Evolutionary conservation across 2,888 invertebrate genomes (phyloP), one percentile per base, ranked within the genome.

Genomic region (Volucella inanis): DNA sequence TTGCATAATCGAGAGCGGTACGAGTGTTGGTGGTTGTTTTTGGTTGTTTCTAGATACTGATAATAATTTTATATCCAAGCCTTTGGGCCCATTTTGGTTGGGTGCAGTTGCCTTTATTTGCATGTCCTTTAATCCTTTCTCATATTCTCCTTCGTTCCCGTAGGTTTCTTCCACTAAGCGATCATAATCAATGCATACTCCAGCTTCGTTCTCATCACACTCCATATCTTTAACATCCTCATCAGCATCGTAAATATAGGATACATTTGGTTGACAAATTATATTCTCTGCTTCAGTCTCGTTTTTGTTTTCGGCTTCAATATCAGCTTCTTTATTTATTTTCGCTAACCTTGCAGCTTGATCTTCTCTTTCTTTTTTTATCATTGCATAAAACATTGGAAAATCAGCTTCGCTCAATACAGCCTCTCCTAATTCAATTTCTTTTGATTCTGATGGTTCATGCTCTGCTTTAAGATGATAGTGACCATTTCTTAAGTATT

Each of bases 221-320:
- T 78, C 55, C 8, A 45, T 15, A 11, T 62, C 62, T 11, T 68
- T 67, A 45, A 38, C 71, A 47, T 74, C 68, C 0, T 74, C 74
- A 15, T 52, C 15, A 31, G 38, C n/a, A 39, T 52, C 79, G 45
- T 79, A 82, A 9, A 87, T 72, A 14, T 67, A 85, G 0, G 87
- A 75, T 11, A 87, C 62, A 18, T 54, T 87, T 8, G 87, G 87
- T 55, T 84, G 83, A 15, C 86, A 87, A 31, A 87, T 75, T 2
- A 87, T 84, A 10, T 72, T 71, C 9, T 86, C 87, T 8, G 76
- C 61, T 14, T 85, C 82, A 3, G 15, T 3, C 3, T 38, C 61
- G 10, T 6, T 18, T 11, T 18, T 31, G 6, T 31, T 31, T 4
- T 31, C 18, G 11, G 43, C 15, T 12, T 10, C 18, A 6, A 43